A percentile compares a stretch with the other conserved stretches of the same genome.
Evolutionary conservation across 2,797 vertebrate genomes (phyloP).

Genomic region (Dallia pectoralis): DNA sequence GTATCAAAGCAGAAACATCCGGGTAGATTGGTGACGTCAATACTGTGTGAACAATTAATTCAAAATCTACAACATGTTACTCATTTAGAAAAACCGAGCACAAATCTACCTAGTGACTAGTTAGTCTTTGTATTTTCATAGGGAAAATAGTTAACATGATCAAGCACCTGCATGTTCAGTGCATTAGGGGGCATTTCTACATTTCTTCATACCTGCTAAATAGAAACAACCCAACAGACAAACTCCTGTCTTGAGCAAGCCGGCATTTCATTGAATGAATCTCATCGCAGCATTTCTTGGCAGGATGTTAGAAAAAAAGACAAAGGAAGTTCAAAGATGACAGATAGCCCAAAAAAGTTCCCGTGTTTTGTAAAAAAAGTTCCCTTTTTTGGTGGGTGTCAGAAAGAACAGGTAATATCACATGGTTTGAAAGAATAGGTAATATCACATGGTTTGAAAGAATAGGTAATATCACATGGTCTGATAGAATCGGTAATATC

Average conservation of each 20-base stretch:
- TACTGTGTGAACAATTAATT: not conserved
- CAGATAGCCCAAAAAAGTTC: conserved; percentile 40
- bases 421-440: not conserved
- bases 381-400: conserved; percentile 31
- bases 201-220: conserved; percentile 6
- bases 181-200: not conserved
- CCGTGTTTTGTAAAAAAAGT: conserved; percentile 38
- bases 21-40: not conserved
- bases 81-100: not conserved
- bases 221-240: not conserved
- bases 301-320: conserved; percentile 51
- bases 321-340: conserved; percentile 28
- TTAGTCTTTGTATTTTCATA: not conserved
- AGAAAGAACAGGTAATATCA: not conserved
- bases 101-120: not conserved
- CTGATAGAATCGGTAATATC: not conserved
- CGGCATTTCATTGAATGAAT: not conserved
- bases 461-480: not conserved
- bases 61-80: not conserved
- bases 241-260: not conserved
- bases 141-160: not conserved
- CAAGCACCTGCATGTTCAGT: not conserved
- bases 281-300: conserved; percentile 13
- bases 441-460: not conserved
- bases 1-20: not conserved